Percentiles rank a stretch among this genome's conserved stretches.
Conservation (phyloP, 2,113 vertebrate species). For the Hyaena hyaena region DNA sequence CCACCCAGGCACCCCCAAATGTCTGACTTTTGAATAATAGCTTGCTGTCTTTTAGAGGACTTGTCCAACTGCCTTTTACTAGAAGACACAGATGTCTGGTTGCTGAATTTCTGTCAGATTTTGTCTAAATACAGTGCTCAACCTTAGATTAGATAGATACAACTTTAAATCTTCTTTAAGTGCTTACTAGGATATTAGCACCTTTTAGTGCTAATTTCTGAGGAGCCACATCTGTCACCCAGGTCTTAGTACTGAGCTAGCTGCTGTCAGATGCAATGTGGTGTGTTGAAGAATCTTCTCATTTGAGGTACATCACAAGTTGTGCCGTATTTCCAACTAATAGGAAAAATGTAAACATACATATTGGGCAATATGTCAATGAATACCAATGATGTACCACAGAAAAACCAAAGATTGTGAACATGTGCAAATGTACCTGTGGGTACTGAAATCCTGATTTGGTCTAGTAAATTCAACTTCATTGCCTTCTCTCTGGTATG, state of each 20-base stretch:
- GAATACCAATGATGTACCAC: neutral
- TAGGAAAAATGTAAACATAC: neutral
- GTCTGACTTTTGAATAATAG: constrained; percentile 50
- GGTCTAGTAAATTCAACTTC: constrained; percentile 29
- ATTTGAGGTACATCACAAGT: neutral
- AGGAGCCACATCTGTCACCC: neutral
- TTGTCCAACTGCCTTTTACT: constrained; percentile 51
- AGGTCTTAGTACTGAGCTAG: constrained; percentile 19
- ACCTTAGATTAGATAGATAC: constrained; percentile 31
- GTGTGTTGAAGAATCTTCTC: constrained; percentile 26
- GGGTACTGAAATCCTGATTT: constrained; percentile 29
- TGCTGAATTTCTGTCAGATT: constrained; percentile 32
- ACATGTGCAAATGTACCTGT: neutral
- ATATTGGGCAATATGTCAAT: neutral
- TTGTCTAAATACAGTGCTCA: neutral
- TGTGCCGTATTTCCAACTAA: constrained; percentile 8
- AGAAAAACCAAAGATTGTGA: constrained; percentile 13
- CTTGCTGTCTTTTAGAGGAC: constrained; percentile 56
- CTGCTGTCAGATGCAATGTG: neutral
- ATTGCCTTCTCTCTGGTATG: constrained; percentile 3
- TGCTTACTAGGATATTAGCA: constrained; percentile 29
- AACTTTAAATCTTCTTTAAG: constrained; percentile 6
- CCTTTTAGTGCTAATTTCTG: constrained; percentile 47
- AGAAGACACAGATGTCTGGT: constrained; percentile 21
- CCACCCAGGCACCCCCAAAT: neutral